Evolutionary conservation across 2,113 vertebrate genomes (phyloP), one percentile per base, ranked within the genome.

Genomic region (Tetraodon nigroviridis): DNA sequence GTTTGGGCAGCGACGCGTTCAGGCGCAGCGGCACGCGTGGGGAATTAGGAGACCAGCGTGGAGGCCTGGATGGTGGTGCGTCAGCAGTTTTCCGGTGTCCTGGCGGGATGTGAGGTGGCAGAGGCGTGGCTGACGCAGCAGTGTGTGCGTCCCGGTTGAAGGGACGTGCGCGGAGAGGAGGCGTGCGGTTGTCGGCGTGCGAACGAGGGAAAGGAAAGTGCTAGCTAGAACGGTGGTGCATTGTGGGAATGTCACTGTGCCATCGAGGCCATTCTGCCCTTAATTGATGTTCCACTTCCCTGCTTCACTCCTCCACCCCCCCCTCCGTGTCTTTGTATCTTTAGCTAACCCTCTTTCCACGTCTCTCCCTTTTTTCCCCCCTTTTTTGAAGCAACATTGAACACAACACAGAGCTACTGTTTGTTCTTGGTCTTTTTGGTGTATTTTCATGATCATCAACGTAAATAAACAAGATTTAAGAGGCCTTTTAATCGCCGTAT

Each of bases 211-310:
- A 50, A 76, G 56, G 51, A 20, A 76, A 81, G 61, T 41, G 45
- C 40, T 57, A 58, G 68, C 37, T 2, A 20, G 42, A 46, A 46
- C 57, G 72, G 60, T 66, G 67, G 58, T 82, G 79, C 82, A 82
- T 79, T 83, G 84, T 85, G 86, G 84, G 84, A 83, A 75, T 58
- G 47, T 77, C 59, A 62, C 61, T 41, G 64, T 84, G 69, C 65
- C 87, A 85, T 87, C 71, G 76, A 86, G 87, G 86, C 54, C 83
- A 84, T 54, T 71, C 67, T 83, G 88, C 73, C 83, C 85, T 89
- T 90, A 90, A 90, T 90, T 90, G 87, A 86, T 90, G 88, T 77
- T 90, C 89, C 42, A 90, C 71, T 90, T 90, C 76, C 81, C 67
- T 62, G 63, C 78, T 76, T 67, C 24, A 27, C 24, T 27, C 82